phyloP scores from a whole-genome alignment of 2,113 vertebrate species.

The Rhinogobius similis region DNA sequence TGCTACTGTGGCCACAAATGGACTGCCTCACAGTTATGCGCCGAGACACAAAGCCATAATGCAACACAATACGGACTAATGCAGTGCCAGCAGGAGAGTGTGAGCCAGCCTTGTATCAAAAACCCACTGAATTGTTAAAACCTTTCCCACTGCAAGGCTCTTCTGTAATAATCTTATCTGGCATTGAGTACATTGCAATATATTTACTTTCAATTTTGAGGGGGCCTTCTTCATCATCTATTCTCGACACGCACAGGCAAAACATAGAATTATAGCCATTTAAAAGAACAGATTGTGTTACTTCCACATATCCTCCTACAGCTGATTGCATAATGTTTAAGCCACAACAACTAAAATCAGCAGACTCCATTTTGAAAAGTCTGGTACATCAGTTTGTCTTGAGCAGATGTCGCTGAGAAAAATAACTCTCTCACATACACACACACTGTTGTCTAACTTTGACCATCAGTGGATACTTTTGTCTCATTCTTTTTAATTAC shows the following conservation, averaged over 20 bases:
- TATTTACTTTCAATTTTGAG: slow-evolving; percentile 49
- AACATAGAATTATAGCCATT: slow-evolving; percentile 46
- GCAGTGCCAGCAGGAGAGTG: slow-evolving; percentile 17
- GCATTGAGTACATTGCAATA: slow-evolving; percentile 23
- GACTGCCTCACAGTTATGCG: slow-evolving; percentile 16
- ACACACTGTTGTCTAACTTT: background rate
- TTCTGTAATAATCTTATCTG: slow-evolving; percentile 46
- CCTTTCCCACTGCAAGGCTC: slow-evolving; percentile 46
- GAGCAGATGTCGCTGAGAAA: background rate
- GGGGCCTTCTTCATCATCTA: slow-evolving; percentile 36
- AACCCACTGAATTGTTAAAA: slow-evolving; percentile 52
- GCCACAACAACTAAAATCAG: slow-evolving; percentile 21
- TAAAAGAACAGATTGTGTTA: slow-evolving; percentile 46
- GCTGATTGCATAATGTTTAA: slow-evolving; percentile 38
- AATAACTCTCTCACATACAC: background rate
- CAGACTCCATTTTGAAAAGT: slow-evolving; percentile 25
- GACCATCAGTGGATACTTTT: background rate
- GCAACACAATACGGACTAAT: slow-evolving; percentile 39
- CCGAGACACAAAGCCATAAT: slow-evolving; percentile 32
- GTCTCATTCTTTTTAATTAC: background rate
- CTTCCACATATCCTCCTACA: slow-evolving; percentile 39
- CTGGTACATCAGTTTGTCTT: slow-evolving; percentile 12
- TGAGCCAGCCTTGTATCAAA: slow-evolving; percentile 17
- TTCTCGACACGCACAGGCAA: slow-evolving; percentile 34
- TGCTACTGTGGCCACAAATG: slow-evolving; percentile 28